phyloP scores from a whole-genome alignment of 2,113 vertebrate genomes.

The Megalops atlanticus region DNA sequence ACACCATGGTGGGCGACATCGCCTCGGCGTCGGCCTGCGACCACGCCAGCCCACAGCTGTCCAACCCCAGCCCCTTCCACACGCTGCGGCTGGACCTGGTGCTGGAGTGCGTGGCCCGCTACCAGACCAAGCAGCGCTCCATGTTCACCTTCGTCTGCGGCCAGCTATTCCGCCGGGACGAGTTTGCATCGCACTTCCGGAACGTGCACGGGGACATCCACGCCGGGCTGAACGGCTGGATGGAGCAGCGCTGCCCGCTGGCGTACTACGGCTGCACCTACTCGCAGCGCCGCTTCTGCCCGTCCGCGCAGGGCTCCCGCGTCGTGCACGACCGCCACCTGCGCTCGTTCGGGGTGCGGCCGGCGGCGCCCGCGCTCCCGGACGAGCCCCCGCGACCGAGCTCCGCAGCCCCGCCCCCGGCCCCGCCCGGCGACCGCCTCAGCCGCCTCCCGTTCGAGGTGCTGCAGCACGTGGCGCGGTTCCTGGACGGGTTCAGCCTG shows the following conservation, averaged over 20 bases:
- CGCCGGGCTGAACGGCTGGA: conserved; percentile 97
- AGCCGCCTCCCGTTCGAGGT: conserved; percentile 92
- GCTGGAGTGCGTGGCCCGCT: conserved; percentile 94
- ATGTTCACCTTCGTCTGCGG: conserved; percentile 99
- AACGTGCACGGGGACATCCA: conserved; percentile 98
- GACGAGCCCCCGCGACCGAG: conserved; percentile 61
- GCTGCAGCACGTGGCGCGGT: conserved; percentile 89
- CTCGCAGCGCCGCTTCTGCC: conserved; percentile 95
- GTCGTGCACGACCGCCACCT: conserved; percentile 95
- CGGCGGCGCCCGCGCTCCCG: conserved; percentile 72
- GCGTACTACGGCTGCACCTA: conserved; percentile 98
- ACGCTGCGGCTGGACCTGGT: conserved; percentile 95
- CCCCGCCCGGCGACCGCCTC: conserved; percentile 76
- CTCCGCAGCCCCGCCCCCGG: conserved; percentile 68
- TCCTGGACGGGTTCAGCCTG: conserved; percentile 94
- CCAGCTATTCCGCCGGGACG: conserved; percentile 93
- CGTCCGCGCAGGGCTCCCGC: conserved; percentile 90
- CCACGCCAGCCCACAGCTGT: conserved; percentile 97
- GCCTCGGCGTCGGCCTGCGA: conserved; percentile 97
- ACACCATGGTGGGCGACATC: conserved; percentile 97
- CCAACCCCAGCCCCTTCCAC: conserved; percentile 98
- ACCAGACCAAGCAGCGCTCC: conserved; percentile 97
- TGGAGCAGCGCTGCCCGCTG: conserved; percentile 96
- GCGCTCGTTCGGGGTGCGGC: conserved; percentile 92
- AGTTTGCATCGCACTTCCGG: conserved; percentile 98